Evolutionary conservation across 2,888 invertebrate species (phyloP).

Genomic region (Lymantria monacha): DNA sequence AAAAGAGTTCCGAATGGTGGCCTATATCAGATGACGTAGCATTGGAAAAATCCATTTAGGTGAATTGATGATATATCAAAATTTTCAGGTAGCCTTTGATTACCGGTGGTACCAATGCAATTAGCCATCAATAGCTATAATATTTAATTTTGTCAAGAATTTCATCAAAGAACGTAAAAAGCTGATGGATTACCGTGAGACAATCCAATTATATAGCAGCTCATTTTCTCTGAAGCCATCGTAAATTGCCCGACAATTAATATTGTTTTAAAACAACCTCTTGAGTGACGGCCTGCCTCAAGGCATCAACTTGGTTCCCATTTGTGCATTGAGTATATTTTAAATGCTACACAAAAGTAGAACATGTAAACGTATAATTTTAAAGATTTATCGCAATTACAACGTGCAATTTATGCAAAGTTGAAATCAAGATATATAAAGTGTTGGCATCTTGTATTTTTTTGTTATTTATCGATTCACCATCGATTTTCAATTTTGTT

Average conservation of each 20-base stretch:
- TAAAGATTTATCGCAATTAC: not conserved
- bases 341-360: conserved; percentile 3
- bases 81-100: no score
- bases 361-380: conserved; percentile 3
- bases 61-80: no score
- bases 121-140: no score
- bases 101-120: no score
- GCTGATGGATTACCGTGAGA: conserved; percentile 30
- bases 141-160: no score
- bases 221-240: conserved; percentile 23
- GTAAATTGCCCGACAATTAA: conserved; percentile 60
- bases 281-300: conserved; percentile 37
- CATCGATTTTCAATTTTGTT: no score
- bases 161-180: not conserved
- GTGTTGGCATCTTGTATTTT: no score
- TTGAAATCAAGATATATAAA: not conserved
- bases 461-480: no score
- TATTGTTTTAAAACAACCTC: conserved; percentile 57
- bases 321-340: not conserved
- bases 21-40: no score
- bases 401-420: conserved; percentile 11
- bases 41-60: no score
- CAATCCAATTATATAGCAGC: conserved; percentile 40
- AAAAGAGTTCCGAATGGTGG: no score
- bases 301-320: conserved; percentile 5